These are phyloP conservation scores for Oxystoma pomonae DNA, from an alignment of 2,888 invertebrate species.

Conservation along the genomic window DNA sequence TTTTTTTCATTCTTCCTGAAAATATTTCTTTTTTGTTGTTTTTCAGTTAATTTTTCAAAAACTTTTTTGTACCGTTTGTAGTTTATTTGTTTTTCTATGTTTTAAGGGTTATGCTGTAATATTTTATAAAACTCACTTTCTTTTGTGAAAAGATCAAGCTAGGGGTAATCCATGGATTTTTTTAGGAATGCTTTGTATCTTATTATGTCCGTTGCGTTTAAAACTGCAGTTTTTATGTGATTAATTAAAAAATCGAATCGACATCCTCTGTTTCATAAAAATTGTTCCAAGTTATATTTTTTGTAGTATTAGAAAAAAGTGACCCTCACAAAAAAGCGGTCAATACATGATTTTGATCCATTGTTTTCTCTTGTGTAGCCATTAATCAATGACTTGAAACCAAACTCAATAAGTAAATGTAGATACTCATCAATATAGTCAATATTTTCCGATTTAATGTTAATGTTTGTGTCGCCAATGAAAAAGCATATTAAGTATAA, in stretches of 20 bases:
- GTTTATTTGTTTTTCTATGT: not conserved
- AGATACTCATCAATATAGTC: not conserved
- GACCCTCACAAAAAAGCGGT: not conserved
- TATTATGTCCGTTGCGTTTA: not conserved
- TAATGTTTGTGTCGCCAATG: not conserved
- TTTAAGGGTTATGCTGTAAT: not conserved
- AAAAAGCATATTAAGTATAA: not conserved
- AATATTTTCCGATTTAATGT: not conserved
- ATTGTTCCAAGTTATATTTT: not conserved
- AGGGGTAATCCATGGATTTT: not conserved
- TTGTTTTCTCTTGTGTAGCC: not conserved
- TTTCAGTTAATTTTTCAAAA: not conserved
- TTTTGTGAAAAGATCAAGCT: not conserved
- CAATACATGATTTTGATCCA: not conserved
- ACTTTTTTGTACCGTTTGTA: not conserved
- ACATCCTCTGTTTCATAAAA: not conserved
- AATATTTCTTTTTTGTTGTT: slow-evolving; percentile 5
- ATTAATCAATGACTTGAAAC: not conserved
- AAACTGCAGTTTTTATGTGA: not conserved
- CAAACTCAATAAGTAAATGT: not conserved
- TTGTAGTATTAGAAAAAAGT: not conserved
- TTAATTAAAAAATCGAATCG: not conserved
- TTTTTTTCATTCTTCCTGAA: slow-evolving; percentile 1
- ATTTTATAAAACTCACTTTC: not conserved
- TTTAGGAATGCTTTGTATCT: not conserved